Evolutionary conservation across 2,113 vertebrate species (phyloP), one percentile per base, ranked within the genome.

Genomic region (Calyptomena viridis): DNA sequence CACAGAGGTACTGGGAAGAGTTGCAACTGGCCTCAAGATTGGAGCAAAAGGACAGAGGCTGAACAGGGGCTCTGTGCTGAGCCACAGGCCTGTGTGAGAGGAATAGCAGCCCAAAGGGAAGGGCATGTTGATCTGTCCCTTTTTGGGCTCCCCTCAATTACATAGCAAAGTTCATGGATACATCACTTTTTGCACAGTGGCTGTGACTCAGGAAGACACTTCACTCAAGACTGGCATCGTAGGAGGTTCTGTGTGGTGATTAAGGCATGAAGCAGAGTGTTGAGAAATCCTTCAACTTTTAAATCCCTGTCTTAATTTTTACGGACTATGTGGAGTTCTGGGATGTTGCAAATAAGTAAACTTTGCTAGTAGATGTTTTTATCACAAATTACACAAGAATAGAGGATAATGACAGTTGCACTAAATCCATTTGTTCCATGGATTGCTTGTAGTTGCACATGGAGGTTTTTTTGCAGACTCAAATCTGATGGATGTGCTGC

Each of bases 51-150:
- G 33, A 37, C 31, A 2, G 7, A 40, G 25, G 6, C 12, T 50
- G n/a, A 28, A 42, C 27, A 2, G 7, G 40, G 25, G 5, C 11
- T 50, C 66, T 0, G 1, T 35, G 62, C 33, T 35, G 59, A 67
- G 42, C 21, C 27, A 69, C 27, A 14, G 16, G 28, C 14, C 5
- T 30, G 14, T 6, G 4, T 59, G 24, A 66, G 66, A 67, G 42
- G 15, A 85, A 16, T 7, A 2, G 33, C 25, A 62, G 28, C n/a
- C 40, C 23, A 22, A 12, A 71, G 8, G 13, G 8, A 5, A 46
- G 8, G 3, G 2, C 0, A 0, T 6, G 9, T 8, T 27, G 28
- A 9, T 40, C 12, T 42, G 24, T 50, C 28, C 63, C 22, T 17
- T 8, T 60, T 5, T 56, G 28, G 7, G 8, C 6, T 64, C 11